phyloP scores from a whole-genome alignment of 2,888 invertebrate genomes.

The Philaethria dido region DNA sequence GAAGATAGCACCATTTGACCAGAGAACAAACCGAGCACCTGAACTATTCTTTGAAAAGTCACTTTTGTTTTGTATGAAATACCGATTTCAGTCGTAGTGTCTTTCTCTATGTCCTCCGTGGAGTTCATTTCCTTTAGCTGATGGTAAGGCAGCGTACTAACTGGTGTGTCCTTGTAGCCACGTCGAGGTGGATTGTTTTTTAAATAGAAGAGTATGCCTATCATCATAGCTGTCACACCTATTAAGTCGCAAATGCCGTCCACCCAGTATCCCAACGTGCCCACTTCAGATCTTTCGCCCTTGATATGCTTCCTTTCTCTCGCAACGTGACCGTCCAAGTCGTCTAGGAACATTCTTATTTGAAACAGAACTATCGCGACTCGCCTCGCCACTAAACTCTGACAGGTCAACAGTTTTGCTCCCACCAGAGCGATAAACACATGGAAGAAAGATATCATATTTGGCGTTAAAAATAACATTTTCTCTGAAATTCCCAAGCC shows the following conservation, averaged over 20 bases:
- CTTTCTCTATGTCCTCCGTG: slow-evolving; percentile 75
- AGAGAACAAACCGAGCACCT: slow-evolving; percentile 86
- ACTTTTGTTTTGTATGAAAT: slow-evolving; percentile 88
- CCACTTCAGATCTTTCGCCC: slow-evolving; percentile 92
- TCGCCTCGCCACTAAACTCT: slow-evolving; percentile 87
- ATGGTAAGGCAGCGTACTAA: slow-evolving; percentile 82
- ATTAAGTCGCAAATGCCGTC: slow-evolving; percentile 92
- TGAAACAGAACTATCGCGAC: slow-evolving; percentile 91
- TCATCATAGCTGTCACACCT: slow-evolving; percentile 88
- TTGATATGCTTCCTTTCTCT: slow-evolving; percentile 89
- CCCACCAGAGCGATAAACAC: slow-evolving; percentile 89
- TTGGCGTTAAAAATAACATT: slow-evolving; percentile 88
- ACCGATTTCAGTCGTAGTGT: slow-evolving; percentile 74
- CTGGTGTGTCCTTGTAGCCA: slow-evolving; percentile 86
- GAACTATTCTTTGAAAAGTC: slow-evolving; percentile 86
- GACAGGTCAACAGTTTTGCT: slow-evolving; percentile 90
- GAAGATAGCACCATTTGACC: slow-evolving; percentile 90
- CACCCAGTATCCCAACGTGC: slow-evolving; percentile 91
- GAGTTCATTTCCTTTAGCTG: slow-evolving; percentile 74
- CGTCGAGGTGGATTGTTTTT: slow-evolving; percentile 89
- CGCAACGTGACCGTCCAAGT: slow-evolving; percentile 94
- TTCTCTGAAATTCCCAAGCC: slow-evolving; percentile 85
- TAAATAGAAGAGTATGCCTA: slow-evolving; percentile 87
- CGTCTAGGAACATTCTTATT: slow-evolving; percentile 92
- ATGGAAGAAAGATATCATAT: slow-evolving; percentile 92